These are phyloP conservation scores for Pseudopipra pipra DNA, from an alignment of 2,113 vertebrate species.

Conservation along the genomic window DNA sequence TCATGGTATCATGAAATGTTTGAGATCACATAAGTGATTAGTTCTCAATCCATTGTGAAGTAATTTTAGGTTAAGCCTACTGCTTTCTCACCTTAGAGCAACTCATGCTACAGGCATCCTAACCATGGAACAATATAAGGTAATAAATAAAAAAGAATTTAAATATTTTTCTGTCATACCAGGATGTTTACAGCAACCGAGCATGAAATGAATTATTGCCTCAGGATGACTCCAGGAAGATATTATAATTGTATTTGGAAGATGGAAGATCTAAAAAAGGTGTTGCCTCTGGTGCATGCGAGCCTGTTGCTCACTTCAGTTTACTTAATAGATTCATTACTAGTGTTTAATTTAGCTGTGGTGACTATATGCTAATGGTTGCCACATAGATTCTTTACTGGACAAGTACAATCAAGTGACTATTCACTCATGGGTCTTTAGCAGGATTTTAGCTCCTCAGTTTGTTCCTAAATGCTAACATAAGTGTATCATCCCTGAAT, in stretches of 20 bases:
- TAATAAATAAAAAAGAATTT: constrained; percentile 29
- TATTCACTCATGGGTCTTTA: neutral
- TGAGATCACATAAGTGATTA: neutral
- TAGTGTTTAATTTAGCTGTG: neutral
- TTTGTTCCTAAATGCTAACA: neutral
- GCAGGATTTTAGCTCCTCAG: neutral
- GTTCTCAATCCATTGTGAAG: neutral
- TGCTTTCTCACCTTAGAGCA: neutral
- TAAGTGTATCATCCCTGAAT: neutral
- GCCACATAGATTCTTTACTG: neutral
- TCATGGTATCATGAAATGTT: neutral
- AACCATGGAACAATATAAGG: neutral
- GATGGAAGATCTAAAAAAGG: neutral
- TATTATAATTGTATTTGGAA: constrained; percentile 9
- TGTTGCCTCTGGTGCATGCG: neutral
- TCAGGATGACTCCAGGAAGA: constrained; percentile 15
- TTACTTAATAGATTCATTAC: neutral
- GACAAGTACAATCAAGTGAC: neutral
- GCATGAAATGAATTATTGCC: constrained; percentile 34
- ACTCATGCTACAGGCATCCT: neutral
- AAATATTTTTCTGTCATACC: constrained; percentile 13
- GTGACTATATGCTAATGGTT: neutral
- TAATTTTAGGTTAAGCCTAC: neutral
- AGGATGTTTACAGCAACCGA: constrained; percentile 30
- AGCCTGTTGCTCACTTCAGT: neutral